Percentiles rank a stretch among this genome's conserved stretches.
Evolutionary conservation across 2,888 invertebrate species (phyloP).

Genomic region (Apocheima hispidaria): DNA sequence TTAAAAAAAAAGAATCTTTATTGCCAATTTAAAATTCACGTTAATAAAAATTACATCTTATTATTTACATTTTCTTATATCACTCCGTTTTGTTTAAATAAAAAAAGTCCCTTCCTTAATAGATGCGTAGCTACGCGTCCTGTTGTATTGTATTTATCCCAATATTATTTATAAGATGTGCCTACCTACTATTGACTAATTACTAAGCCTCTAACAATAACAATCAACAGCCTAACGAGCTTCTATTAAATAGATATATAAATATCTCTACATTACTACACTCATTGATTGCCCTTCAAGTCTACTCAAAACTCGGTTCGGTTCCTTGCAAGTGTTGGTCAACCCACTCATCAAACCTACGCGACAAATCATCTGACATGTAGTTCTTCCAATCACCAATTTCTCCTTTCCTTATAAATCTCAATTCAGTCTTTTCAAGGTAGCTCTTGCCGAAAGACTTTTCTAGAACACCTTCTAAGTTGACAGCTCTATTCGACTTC

Average conservation of each 20-base stretch:
- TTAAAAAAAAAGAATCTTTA: constrained; percentile 27
- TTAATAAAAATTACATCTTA: constrained; percentile 36
- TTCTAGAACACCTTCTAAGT: constrained; percentile 88
- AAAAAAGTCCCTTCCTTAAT: background rate
- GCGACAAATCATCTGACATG: constrained; percentile 90
- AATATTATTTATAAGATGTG: background rate
- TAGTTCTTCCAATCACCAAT: constrained; percentile 93
- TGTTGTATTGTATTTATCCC: background rate
- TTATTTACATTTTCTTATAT: constrained; percentile 27
- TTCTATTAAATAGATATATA: background rate
- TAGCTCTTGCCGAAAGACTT: constrained; percentile 80
- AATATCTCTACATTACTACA: background rate
- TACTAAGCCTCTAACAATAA: too few species aligned
- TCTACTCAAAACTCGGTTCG: constrained; percentile 87
- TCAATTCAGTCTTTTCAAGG: constrained; percentile 79
- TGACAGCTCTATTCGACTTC: constrained; percentile 92
- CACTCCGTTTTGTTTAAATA: background rate
- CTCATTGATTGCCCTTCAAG: background rate
- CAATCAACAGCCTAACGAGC: too few species aligned
- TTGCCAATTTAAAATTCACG: constrained; percentile 28
- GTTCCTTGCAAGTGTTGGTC: constrained; percentile 87
- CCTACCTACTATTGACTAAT: too few species aligned
- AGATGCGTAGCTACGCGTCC: background rate
- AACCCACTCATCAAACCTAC: constrained; percentile 91
- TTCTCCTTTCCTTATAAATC: constrained; percentile 91